Evolutionary conservation across 2,113 vertebrate species (phyloP).

Genomic region (Saccopteryx bilineata): DNA sequence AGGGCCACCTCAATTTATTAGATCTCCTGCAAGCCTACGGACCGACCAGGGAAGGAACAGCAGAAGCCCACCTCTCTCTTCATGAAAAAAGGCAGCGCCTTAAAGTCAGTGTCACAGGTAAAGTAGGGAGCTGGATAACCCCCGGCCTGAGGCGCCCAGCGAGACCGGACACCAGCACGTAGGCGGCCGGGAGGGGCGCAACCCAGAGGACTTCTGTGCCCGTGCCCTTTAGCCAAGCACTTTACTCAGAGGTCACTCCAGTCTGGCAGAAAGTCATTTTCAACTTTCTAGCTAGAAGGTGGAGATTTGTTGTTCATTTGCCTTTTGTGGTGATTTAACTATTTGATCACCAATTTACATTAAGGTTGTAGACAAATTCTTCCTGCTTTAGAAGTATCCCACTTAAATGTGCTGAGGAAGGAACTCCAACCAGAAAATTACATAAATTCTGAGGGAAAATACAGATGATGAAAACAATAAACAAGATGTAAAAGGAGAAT

Average conservation of each 20-base stretch:
- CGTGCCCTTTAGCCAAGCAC: neutral
- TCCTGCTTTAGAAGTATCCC: neutral
- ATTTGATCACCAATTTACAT: neutral
- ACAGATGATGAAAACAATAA: neutral
- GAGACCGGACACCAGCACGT: neutral
- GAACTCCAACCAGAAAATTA: neutral
- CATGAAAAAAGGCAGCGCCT: neutral
- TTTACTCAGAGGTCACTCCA: conserved; percentile 26
- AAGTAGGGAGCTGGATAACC: neutral
- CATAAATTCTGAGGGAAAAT: neutral
- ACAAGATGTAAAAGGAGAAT: neutral
- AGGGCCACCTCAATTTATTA: conserved; percentile 15
- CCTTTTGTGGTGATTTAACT: neutral
- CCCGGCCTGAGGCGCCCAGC: neutral
- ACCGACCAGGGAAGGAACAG: neutral
- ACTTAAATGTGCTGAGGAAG: neutral
- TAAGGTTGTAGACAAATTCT: neutral
- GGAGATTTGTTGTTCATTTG: neutral
- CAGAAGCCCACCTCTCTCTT: neutral
- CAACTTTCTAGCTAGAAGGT: neutral
- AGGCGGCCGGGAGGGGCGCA: rapidly evolving
- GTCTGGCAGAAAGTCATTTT: neutral
- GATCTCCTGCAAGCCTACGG: conserved; percentile 6
- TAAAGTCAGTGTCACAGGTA: conserved; percentile 1
- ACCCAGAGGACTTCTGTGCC: neutral